A percentile compares a stretch with the other conserved stretches of the same genome.
phyloP scores from a whole-genome alignment of 2,888 invertebrate species.

The Ichneumoninae sp. region DNA sequence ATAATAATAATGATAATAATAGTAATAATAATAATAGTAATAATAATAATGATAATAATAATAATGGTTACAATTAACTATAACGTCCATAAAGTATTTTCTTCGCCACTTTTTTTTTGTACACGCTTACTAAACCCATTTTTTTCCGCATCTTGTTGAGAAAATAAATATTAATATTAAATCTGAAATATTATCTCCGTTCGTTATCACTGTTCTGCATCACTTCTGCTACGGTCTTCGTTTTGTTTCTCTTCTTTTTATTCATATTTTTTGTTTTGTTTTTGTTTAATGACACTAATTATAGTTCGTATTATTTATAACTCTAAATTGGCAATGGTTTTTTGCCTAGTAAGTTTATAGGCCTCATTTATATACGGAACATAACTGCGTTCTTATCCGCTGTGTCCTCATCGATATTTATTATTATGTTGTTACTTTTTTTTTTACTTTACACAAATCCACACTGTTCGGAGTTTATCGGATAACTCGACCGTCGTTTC shows the following conservation, averaged over 20 bases:
- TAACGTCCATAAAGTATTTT: conserved; percentile 82
- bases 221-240: conserved; percentile 64
- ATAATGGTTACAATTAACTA: conserved; percentile 82
- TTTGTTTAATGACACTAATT: conserved; percentile 73
- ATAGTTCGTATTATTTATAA: conserved; percentile 70
- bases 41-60: conserved; percentile 76
- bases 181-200: conserved; percentile 81
- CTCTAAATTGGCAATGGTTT: conserved; percentile 80
- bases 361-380: conserved; percentile 81
- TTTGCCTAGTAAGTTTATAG: conserved; percentile 83
- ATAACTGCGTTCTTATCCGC: conserved; percentile 65
- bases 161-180: conserved; percentile 84
- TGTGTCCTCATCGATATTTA: conserved; percentile 61
- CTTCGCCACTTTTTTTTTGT: conserved; percentile 78
- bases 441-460: conserved; percentile 62
- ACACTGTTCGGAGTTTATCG: conserved; percentile 52
- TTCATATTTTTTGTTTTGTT: conserved; percentile 54
- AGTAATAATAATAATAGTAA: conserved; percentile 69
- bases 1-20: conserved; percentile 76
- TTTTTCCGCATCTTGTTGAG: conserved; percentile 80
- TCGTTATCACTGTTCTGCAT: conserved; percentile 77
- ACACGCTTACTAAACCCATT: conserved; percentile 82
- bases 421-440: conserved; percentile 61
- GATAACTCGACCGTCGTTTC: conserved; percentile 42
- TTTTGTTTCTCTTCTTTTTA: conserved; percentile 32